Percentiles rank a stretch among this genome's conserved stretches.
These are phyloP conservation scores for Oreochromis grahami DNA, from an alignment of 2,797 vertebrate species.

Conservation along the genomic window DNA sequence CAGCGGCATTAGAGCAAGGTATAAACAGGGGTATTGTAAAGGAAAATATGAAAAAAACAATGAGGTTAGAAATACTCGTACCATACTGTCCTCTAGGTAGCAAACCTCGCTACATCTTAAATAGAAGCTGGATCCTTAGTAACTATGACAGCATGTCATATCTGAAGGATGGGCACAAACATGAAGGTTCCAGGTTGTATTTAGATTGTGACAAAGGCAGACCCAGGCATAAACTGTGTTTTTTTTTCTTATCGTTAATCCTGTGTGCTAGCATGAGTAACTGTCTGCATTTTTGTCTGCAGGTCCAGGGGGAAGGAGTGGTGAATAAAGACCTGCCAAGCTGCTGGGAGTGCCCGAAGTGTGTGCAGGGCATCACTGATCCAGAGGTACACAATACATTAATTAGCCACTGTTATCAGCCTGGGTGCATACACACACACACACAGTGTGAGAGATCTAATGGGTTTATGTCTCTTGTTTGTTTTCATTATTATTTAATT, in stretches of 20 bases:
- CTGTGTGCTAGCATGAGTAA: neutral
- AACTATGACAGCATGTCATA: neutral
- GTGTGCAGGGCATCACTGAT: constrained; percentile 85
- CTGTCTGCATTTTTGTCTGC: neutral
- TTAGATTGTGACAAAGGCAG: neutral
- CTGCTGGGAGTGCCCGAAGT: constrained; percentile 98
- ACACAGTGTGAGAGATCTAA: constrained; percentile 16
- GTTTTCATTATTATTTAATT: neutral
- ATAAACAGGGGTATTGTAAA: no score
- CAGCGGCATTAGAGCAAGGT: no score
- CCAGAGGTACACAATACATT: constrained; percentile 78
- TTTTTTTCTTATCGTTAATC: neutral
- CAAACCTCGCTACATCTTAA: neutral
- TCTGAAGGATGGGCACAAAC: neutral
- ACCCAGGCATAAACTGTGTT: neutral
- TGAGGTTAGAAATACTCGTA: no score
- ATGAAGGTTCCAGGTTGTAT: neutral
- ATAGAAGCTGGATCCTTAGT: neutral
- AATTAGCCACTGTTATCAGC: neutral
- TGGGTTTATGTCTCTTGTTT: constrained; percentile 32
- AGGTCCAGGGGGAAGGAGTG: constrained; percentile 91
- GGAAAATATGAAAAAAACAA: no score
- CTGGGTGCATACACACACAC: neutral
- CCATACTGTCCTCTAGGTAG: no score
- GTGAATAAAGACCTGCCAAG: constrained; percentile 95